Base-by-base conservation (phyloP, 2,888 invertebrate genomes). In the Ptychoptera albimana region DNA sequence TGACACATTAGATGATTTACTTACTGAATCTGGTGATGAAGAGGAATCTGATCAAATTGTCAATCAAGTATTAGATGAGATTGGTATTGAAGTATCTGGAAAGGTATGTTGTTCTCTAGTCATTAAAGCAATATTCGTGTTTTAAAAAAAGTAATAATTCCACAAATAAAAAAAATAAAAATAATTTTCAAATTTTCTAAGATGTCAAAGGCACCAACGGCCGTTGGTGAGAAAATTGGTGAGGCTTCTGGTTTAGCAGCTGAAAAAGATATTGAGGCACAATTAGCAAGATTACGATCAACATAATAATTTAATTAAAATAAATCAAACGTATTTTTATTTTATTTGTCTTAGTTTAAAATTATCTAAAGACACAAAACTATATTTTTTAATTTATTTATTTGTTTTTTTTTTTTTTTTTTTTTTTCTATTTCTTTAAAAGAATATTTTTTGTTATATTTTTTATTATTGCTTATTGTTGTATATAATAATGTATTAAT, bases 1-100 rank as follows among this genome's bases (percentile, higher is more conserved):
- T 66, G 92, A 93, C 46, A 83, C 88, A 0, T 66, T 93, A 51
- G 91, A 92, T 64, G 88, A 89, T 56, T 86, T 93, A 56, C 69
- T 93, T 54, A 77, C 75, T 35, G 91, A 87, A 55, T 88, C 88
- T 9, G 92, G 82, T 0, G 93, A 93, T 63, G 92, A 93, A 61
- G 82, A 83, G 52, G 91, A 92, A 63, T 75, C 81, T 55, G 86
- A 91, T 57, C 79, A 80, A 50, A 78, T 94, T 65, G 82, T 93
- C n/a, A 79, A 74, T 57, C 76, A 87, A 66, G 89, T 93, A 36
- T 72, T 93, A n/a, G 93, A 93, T 67, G 93, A 94, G 68, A 93
- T 94, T 56, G 93, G 93, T 50, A 93, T 94, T 63, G 93, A 94
- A 67, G 80, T 91, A 50, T 82, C 84, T 51, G 87, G 86, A 55